Conservation (phyloP, 2,797 vertebrate genomes). For the Strix occidentalis region DNA sequence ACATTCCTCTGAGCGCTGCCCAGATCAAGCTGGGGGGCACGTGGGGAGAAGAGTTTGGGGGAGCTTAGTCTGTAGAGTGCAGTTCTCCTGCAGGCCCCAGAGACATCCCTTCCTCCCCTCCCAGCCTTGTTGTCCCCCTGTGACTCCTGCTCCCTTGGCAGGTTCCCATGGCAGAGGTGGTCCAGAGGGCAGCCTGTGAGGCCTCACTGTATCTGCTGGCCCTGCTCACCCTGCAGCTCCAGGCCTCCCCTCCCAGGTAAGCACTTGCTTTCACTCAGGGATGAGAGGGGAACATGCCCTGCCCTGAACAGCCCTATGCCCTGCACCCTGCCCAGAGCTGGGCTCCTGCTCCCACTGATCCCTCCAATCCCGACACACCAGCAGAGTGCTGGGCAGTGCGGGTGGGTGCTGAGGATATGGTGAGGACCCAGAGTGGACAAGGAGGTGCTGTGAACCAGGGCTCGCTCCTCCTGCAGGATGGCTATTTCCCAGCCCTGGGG, state of each 20-base stretch:
- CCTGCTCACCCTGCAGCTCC: constrained; percentile 68
- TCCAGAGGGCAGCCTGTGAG: constrained; percentile 49
- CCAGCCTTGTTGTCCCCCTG: background rate
- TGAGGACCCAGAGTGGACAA: background rate
- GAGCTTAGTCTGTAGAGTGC: background rate
- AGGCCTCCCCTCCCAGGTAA: constrained; percentile 67
- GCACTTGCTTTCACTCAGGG: background rate
- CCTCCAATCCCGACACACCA: background rate
- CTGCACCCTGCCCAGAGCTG: background rate
- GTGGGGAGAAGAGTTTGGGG: background rate
- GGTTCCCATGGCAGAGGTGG: constrained; percentile 47
- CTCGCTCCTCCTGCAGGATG: background rate
- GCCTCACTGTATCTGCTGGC: constrained; percentile 69
- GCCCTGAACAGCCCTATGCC: background rate
- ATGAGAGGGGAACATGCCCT: background rate
- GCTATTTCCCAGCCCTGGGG: background rate
- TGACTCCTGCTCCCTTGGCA: constrained; percentile 49
- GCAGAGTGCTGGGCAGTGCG: background rate
- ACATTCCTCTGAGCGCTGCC: background rate
- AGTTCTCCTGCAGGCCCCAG: background rate
- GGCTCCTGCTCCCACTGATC: background rate
- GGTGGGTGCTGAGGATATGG: background rate
- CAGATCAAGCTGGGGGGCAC: background rate
- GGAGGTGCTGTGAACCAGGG: background rate
- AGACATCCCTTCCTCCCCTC: background rate